phyloP scores from a whole-genome alignment of 2,797 vertebrate species.

The Hipposideros larvatus region DNA sequence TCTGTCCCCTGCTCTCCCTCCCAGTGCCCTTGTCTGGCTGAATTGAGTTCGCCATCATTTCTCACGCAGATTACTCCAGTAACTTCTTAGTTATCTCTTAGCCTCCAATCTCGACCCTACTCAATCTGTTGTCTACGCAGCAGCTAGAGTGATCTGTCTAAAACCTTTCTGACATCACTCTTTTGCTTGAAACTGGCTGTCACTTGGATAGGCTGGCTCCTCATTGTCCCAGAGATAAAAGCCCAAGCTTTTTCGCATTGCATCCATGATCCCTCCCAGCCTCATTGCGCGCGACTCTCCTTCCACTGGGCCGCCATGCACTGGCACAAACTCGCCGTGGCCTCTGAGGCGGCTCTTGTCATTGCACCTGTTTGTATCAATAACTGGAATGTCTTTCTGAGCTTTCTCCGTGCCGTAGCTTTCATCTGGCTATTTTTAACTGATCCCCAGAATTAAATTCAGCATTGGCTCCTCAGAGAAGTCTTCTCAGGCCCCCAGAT shows the following conservation, averaged over 20 bases:
- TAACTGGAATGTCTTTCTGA: neutral
- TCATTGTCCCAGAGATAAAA: slow-evolving; percentile 14
- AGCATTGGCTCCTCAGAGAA: neutral
- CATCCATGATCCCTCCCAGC: neutral
- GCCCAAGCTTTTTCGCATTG: neutral
- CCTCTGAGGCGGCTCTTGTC: neutral
- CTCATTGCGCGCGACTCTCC: neutral
- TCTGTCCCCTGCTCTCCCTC: neutral
- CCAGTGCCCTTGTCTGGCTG: neutral
- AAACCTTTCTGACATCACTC: neutral
- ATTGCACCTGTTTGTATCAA: neutral
- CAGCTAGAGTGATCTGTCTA: neutral
- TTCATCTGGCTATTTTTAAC: slow-evolving; percentile 13
- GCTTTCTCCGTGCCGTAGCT: neutral
- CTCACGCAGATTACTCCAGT: neutral
- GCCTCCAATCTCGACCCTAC: neutral
- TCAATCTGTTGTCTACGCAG: neutral
- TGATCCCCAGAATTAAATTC: neutral
- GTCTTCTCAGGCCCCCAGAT: neutral
- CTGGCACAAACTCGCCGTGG: accelerated
- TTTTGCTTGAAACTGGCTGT: neutral
- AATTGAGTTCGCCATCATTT: neutral
- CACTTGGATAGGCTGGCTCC: neutral
- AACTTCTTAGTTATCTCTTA: neutral
- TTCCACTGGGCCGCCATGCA: neutral